These are phyloP conservation scores for Threskiornis aethiopicus DNA, from an alignment of 2,797 vertebrate species.

Conservation along the genomic window DNA sequence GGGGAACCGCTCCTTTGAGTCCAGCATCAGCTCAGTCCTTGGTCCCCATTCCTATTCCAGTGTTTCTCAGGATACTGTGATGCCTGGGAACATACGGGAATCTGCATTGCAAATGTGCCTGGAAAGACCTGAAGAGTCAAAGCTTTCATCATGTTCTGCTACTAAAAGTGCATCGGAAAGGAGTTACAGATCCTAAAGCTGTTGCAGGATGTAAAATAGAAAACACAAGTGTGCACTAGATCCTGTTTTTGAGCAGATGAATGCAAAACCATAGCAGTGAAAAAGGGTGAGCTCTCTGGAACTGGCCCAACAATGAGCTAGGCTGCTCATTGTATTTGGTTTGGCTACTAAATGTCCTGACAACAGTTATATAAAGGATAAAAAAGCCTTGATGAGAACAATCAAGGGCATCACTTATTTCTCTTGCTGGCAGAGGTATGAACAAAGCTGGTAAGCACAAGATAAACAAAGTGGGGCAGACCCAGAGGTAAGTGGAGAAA, in stretches of 20 bases:
- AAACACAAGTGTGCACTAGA: not conserved
- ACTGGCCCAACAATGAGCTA: fast-evolving
- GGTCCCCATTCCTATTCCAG: not conserved
- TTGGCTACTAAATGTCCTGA: not conserved
- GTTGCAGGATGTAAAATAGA: not conserved
- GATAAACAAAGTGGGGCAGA: not conserved
- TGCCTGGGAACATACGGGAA: fast-evolving
- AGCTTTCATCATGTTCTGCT: not conserved
- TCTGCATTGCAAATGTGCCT: not conserved
- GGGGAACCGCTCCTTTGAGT: not conserved
- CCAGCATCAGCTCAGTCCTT: not conserved
- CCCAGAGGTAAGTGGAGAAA: not conserved
- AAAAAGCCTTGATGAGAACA: not conserved
- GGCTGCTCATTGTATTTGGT: not conserved
- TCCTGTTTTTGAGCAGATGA: not conserved
- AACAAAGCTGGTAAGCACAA: not conserved
- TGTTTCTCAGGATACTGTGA: fast-evolving
- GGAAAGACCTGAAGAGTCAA: not conserved
- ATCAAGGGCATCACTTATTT: not conserved
- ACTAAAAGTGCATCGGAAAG: not conserved
- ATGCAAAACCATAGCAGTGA: not conserved
- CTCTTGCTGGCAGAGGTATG: not conserved
- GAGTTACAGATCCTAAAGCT: not conserved
- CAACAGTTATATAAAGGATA: not conserved
- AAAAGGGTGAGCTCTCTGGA: not conserved